These are phyloP conservation scores for Herpailurus yagouaroundi DNA, from an alignment of 2,113 vertebrate species.

Conservation along the genomic window DNA sequence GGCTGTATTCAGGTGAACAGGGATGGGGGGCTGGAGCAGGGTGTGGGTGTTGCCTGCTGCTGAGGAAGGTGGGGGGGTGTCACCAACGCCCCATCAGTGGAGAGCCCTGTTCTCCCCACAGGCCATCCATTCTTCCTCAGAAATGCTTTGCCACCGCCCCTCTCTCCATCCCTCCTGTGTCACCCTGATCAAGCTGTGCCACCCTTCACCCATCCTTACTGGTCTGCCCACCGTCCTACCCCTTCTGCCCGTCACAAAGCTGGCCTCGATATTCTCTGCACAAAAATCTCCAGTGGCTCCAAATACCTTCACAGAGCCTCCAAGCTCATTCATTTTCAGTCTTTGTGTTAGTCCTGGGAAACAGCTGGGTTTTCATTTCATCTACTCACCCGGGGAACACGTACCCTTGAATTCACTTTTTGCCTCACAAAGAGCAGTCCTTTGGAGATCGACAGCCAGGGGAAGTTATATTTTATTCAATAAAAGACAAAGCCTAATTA, in stretches of 20 bases:
- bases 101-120: rapidly evolving
- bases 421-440: neutral
- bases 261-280: neutral
- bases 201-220: neutral
- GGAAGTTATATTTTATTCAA: neutral
- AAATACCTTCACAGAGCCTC: neutral
- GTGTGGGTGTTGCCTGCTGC: rapidly evolving
- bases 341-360: too few relatives aligned
- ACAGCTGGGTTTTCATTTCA: too few relatives aligned
- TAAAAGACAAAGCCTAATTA: too few relatives aligned
- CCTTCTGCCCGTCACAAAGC: neutral
- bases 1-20: neutral
- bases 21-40: rapidly evolving
- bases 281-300: neutral
- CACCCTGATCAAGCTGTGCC: neutral
- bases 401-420: neutral
- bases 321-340: neutral
- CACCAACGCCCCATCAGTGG: neutral
- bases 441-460: neutral
- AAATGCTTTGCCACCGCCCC: neutral
- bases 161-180: neutral
- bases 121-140: neutral
- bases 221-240: neutral
- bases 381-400: too few relatives aligned
- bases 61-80: rapidly evolving